These are phyloP conservation scores for Eubucco bourcierii DNA, from an alignment of 2,113 vertebrate genomes.

Conservation along the genomic window DNA sequence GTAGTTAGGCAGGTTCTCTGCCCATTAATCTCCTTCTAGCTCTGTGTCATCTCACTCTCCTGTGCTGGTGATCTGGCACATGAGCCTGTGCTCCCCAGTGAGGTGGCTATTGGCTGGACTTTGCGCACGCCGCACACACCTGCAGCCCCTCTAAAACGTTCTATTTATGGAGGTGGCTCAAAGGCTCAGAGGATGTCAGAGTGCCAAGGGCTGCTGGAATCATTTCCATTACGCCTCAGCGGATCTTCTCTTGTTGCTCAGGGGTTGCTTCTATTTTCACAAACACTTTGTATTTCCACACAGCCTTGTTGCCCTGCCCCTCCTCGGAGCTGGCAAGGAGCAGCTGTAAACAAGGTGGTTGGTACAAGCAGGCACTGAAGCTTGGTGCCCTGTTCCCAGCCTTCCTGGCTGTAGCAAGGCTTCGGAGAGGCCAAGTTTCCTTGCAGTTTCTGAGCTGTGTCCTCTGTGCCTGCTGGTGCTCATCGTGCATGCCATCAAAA, in stretches of 20 bases:
- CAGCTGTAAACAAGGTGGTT: constrained; percentile 33
- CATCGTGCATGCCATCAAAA: accelerated
- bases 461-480: not conserved
- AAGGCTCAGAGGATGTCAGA: not conserved
- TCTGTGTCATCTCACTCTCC: not conserved
- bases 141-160: not conserved
- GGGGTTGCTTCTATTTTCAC: constrained; percentile 61
- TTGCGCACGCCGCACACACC: not conserved
- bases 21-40: not conserved
- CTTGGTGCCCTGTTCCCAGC: not conserved
- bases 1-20: constrained; percentile 28
- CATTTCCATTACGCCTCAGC: not conserved
- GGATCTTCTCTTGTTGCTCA: constrained; percentile 56
- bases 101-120: not conserved
- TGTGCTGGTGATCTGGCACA: not conserved
- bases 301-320: not conserved
- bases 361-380: not conserved
- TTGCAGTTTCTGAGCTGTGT: not conserved
- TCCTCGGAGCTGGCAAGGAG: not conserved
- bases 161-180: constrained; percentile 31
- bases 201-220: constrained; percentile 16
- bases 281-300: constrained; percentile 44
- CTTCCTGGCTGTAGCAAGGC: not conserved
- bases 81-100: not conserved
- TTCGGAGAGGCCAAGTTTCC: not conserved